Evolutionary conservation across 2,797 vertebrate species (phyloP), one percentile per base, ranked within the genome.

Genomic region (Craterocephalus amniculus): DNA sequence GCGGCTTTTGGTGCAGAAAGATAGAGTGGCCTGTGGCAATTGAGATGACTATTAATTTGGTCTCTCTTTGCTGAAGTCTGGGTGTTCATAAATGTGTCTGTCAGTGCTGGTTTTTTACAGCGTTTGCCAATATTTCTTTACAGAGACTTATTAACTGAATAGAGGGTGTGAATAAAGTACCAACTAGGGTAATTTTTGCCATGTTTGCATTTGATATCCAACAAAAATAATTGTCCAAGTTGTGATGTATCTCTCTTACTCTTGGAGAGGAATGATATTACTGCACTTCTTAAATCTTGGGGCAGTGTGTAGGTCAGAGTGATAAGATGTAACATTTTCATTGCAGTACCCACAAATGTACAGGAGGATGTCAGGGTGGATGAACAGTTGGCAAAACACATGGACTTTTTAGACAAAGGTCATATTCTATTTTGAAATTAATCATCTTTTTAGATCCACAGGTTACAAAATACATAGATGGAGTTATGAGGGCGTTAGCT

Each of bases 41-140:
- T 83, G 52, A 43, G 57, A 84, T 79, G 80, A 68, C 63, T 80
- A 61, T 76, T 86, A 79, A 81, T 87, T 70, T 88, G 82, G 88
- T 81, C 87, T 84, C 76, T 84, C 69, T 63, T 65, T 59, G 67
- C 65, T 74, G 59, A 71, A 63, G 49, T 67, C 3, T 70, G 22
- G 16, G 26, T 48, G 31, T 52, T 4, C 13, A 68, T 11, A 24
- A 43, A 38, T 56, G 52, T 43, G 51, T 45, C 31, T 58, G 72
- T 31, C 35, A 54, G 43, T 49, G 72, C 4, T 67, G 66, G 77
- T 63, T 74, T 60, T 64, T 70, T 22, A 72, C 32, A 26, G 45
- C 45, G n/a, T 70, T 70, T 71, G 56, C 16, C 34, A 34, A 66
- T 78, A 40, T 63, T 58, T 61, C 54, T 59, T 67, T 27, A 1